These are phyloP conservation scores for Meloidogyne chitwoodi DNA, from an alignment of 1,140 invertebrate genomes.

Conservation along the genomic window DNA sequence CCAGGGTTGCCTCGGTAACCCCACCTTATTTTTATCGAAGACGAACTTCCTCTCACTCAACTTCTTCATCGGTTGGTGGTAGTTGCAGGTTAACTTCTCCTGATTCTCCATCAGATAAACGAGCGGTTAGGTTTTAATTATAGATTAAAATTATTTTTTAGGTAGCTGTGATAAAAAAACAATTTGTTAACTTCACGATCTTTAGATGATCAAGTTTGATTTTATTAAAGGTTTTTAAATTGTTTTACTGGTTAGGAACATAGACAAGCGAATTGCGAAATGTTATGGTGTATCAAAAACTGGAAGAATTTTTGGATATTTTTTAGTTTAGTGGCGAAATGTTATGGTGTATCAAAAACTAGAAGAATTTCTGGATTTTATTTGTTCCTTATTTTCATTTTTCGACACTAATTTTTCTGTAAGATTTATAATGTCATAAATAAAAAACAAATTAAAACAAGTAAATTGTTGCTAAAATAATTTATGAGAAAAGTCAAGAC, in stretches of 20 bases:
- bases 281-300: no score
- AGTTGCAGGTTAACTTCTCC: conserved; percentile 12
- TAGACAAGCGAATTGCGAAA: neutral
- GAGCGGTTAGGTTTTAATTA: neutral
- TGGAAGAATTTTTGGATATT: no score
- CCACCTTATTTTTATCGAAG: no score
- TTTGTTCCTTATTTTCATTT: no score
- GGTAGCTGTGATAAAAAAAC: conserved; percentile 7
- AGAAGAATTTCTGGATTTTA: no score
- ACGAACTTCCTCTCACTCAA: conserved; percentile 11
- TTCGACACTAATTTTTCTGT: no score
- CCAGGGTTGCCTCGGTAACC: no score
- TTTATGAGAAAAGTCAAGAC: neutral
- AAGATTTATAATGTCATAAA: neutral
- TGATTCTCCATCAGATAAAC: conserved; percentile 9
- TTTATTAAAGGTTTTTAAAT: neutral
- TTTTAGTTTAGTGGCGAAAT: no score
- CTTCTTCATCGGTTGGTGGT: neutral
- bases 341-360: no score
- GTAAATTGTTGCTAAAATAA: neutral
- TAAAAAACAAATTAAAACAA: neutral
- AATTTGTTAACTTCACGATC: conserved; percentile 15
- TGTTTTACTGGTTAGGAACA: neutral
- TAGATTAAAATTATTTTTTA: neutral
- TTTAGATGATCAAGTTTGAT: conserved; percentile 1